Evolutionary conservation across 2,113 vertebrate species (phyloP).

Genomic region (Periophthalmus modestus): DNA sequence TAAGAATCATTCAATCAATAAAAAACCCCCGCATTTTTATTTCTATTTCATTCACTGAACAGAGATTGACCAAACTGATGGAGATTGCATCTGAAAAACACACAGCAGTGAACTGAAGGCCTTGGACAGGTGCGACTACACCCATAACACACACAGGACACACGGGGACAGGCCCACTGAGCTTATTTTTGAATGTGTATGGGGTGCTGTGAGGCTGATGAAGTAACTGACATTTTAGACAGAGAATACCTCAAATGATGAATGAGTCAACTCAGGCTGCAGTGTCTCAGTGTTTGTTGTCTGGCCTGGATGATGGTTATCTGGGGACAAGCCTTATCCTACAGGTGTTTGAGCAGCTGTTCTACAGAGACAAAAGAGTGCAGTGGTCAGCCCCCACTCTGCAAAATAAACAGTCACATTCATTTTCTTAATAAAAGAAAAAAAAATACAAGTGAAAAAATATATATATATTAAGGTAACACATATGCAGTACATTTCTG

Average conservation of each 20-base stretch:
- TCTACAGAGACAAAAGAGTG: conserved; percentile 32
- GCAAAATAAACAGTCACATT: conserved; percentile 28
- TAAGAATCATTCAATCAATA: not conserved
- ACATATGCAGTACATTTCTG: too few species aligned
- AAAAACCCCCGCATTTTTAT: conserved; percentile 26
- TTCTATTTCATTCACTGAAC: conserved; percentile 56
- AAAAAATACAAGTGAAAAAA: not conserved
- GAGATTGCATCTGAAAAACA: conserved; percentile 90
- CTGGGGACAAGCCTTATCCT: conserved; percentile 59
- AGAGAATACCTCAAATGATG: conserved; percentile 43
- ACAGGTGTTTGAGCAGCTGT: conserved; percentile 67
- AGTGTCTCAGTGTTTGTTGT: conserved; percentile 34
- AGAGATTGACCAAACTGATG: conserved; percentile 87
- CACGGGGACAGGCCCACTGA: conserved; percentile 22
- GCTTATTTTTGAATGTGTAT: too few species aligned
- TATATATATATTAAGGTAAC: not conserved
- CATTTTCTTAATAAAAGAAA: conserved; percentile 23
- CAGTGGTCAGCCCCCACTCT: conserved; percentile 32
- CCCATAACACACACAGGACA: conserved; percentile 45
- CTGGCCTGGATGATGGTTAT: conserved; percentile 58
- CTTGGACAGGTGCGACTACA: conserved; percentile 82
- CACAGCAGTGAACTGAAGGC: conserved; percentile 80
- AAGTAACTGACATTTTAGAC: conserved; percentile 57
- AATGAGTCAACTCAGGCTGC: conserved; percentile 45
- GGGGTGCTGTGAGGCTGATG: conserved; percentile 37